Percentiles rank a stretch among this genome's conserved stretches.
phyloP scores from a whole-genome alignment of 2,113 vertebrate genomes.

The Equus quagga region DNA sequence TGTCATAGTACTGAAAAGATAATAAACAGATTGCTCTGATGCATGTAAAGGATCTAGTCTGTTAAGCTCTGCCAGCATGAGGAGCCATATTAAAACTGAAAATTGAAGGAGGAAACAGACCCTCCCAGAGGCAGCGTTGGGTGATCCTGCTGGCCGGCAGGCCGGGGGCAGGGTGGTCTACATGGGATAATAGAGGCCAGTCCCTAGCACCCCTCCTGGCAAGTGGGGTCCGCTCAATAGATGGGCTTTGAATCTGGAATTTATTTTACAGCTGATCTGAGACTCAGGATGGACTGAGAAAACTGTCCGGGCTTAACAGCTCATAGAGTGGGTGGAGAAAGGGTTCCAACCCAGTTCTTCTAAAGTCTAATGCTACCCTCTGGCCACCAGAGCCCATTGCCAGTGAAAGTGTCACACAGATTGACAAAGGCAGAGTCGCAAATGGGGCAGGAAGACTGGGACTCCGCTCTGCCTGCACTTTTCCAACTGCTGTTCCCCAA shows the following conservation, averaged over 20 bases:
- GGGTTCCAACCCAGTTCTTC: background rate
- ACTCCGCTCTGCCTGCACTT: background rate
- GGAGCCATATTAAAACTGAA: background rate
- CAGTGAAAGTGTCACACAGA: background rate
- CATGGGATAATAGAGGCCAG: fast-evolving
- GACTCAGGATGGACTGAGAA: background rate
- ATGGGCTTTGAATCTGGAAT: background rate
- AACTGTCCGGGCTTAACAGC: background rate
- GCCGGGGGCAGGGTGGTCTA: background rate
- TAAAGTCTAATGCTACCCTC: background rate
- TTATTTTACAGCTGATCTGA: background rate
- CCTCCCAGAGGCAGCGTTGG: background rate
- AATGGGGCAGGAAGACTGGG: fast-evolving
- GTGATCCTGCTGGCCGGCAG: background rate
- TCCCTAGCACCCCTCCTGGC: background rate
- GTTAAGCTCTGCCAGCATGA: background rate
- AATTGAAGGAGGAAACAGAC: background rate
- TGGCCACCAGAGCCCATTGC: background rate
- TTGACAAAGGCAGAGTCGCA: background rate
- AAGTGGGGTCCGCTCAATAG: fast-evolving
- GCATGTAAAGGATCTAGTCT: background rate
- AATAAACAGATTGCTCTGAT: background rate
- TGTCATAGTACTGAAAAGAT: background rate
- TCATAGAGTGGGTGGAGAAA: background rate
- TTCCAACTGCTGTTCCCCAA: no score